Evolutionary conservation across 1,140 invertebrate genomes (phyloP), one percentile per base, ranked within the genome.

Genomic region (Lasioglossum albipes): DNA sequence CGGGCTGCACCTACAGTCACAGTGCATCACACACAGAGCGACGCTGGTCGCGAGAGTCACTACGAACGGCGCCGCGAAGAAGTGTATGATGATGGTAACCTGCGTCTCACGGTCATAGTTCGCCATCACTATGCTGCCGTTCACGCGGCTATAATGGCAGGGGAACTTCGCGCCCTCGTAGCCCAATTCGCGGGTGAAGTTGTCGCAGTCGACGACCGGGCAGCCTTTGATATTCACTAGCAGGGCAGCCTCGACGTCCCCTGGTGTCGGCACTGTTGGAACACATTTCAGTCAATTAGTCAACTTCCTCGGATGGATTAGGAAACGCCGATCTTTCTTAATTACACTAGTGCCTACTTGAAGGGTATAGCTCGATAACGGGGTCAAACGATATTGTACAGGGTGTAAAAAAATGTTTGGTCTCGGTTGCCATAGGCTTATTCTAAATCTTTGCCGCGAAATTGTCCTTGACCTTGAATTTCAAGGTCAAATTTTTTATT

Each of bases 191-290:
- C 95, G 94, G 57, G 96, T 97, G 90, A 98, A 98, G 87, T 97
- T 97, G 84, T 95, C 95, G 92, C 97, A 98, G 87, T 96, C 95
- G n/a, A 97, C 96, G 36, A 93, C 94, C 27, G 97, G 97, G 91
- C 97, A 98, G 3, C 97, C 97, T 91, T 97, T 97, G 89, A 97
- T 96, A 92, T 97, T 97, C 72, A 97, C 96, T 75, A 96, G 92
- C 9, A 97, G 94, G 27, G 96, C 95, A 20, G 96, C 96, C 87
- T 96, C 95, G 72, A 94, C 94, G 61, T 91, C 86, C 59, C 88
- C 89, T 20, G 88, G 87, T 72, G 88, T 80, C 74, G 85, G 86
- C 85, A 84, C 83, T 84, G 84, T 41, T 20, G 20, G 69, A 59
- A 42, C 9, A 59, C 13, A 1, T 52, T 52, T 12, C 27, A 27